Evolutionary conservation across 2,888 invertebrate species (phyloP), one percentile per base, ranked within the genome.

Genomic region (Hydroisotoma schaefferi): DNA sequence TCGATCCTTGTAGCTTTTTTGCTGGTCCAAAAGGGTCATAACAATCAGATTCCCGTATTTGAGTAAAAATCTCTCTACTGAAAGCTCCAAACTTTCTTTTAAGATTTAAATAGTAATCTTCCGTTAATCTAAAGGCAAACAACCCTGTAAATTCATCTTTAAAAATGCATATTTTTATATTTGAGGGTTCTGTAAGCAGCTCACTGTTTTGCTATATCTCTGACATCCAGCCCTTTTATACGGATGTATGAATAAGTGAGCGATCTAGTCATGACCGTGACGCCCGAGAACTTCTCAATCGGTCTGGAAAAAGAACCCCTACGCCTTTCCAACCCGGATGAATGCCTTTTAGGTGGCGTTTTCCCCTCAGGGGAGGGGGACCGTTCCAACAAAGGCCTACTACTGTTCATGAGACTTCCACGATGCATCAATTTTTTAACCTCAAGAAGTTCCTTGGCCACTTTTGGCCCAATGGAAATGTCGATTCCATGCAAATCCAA

Each of bases 211-310:
- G 86, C 85, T 74, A 87, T 75, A 72, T 84, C 81, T 56, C 78
- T 76, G n/a, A 80, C 76, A 75, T 84, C 80, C 38, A 84, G 78
- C 12, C 76, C 75, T 57, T 77, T 77, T 52, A 82, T 79, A 29
- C 82, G 79, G 26, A 84, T 78, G 28, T 87, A 75, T 22, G 84
- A 84, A 71, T 80, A 77, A 0, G 83, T 83, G 22, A 86, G 77
- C 52, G 81, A 81, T 71, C 81, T 80, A 27, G 84, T 83, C 86
- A 87, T 86, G 20, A 84, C 85, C 8, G 86, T 85, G 74, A 87
- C 87, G 77, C 87, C 87, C 1, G 86, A 85, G 74, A 81, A 86
- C 44, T 76, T 73, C 72, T 81, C 81, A 48, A 78, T 75, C 3
- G 66, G 66, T n/a, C 65, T 57, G 5, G 58, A 58, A 27, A 58